These are phyloP conservation scores for Xenopus borealis DNA, from an alignment of 2,113 vertebrate species.

Conservation along the genomic window DNA sequence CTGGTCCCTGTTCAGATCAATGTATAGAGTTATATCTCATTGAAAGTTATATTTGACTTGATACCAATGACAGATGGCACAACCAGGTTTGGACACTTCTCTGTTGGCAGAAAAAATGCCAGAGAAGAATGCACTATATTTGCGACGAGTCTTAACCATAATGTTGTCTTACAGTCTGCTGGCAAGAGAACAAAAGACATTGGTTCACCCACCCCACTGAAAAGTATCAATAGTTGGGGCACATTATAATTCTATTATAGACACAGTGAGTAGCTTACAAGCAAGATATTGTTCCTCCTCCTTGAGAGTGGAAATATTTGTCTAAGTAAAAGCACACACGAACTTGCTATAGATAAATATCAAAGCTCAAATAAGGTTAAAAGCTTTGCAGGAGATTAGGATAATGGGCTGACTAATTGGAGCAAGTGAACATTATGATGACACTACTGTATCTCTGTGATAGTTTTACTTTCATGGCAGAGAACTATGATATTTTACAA, in stretches of 20 bases:
- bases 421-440: constrained; percentile 23
- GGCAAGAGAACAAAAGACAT: too few relatives aligned
- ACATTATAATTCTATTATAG: neutral
- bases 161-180: too few relatives aligned
- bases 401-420: neutral
- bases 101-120: too few relatives aligned
- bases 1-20: too few relatives aligned
- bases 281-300: neutral
- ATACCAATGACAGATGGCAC: too few relatives aligned
- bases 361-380: constrained; percentile 23
- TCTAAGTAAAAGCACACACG: neutral
- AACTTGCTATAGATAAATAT: constrained; percentile 9
- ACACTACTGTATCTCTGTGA: neutral
- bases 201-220: too few relatives aligned
- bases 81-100: too few relatives aligned
- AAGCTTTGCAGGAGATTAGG: constrained; percentile 27
- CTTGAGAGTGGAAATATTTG: neutral
- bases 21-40: too few relatives aligned
- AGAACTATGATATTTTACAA: neutral
- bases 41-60: too few relatives aligned
- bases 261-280: neutral
- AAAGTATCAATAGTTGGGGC: too few relatives aligned
- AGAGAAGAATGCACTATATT: too few relatives aligned
- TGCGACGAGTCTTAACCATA: too few relatives aligned
- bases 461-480: neutral